Base-by-base conservation (phyloP, 2,113 vertebrate species). In the Cryptomyrus ogoouensis region DNA sequence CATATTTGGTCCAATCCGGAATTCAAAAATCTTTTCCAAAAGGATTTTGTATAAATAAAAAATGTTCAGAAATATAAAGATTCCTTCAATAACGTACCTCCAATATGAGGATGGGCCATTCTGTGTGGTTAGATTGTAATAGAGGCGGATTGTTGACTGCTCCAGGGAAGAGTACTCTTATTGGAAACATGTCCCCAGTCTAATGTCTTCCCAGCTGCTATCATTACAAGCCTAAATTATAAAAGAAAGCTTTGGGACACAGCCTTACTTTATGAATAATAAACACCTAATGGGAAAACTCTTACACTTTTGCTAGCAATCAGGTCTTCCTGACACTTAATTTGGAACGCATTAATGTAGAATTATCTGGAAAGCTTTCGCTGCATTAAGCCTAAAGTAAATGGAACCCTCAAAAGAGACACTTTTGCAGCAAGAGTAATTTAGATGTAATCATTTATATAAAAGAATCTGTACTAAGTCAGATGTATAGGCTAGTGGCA, bases 221-320 rank as follows among this genome's bases (percentile, higher is more conserved):
- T 87, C 85, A 87, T 87, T 87, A 87, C 85, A 87, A 87, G 85
- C 50, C 85, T 87, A 53, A 87, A 87, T 87, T 87, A 87, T 87
- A 87, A 87, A 87, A 87, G 85, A 87, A 87, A 87, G 85, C 85
- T 87, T 87, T 87, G 85, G 85, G 85, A 87, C 53, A 87, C 27
- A 87, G 85, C 85, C 85, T 87, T 87, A 35, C 85, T 87, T 87
- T 87, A 87, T 52, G 85, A 53, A 87, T 87, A 87, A 87, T 87
- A 50, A 87, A 87, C 50, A 47, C 50, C 47, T 87, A 87, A 87
- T 87, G 85, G 85, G 85, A 87, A 87, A 87, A 87, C 85, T 87
- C 85, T 87, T 87, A 87, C 85, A 87, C 50, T 56, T 87, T 87
- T 53, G 50, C 85, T 35, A 47, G 85, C 85, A 87, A 87, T 87